Conservation (phyloP, 2,113 vertebrate species). For the Erpornis zantholeuca region DNA sequence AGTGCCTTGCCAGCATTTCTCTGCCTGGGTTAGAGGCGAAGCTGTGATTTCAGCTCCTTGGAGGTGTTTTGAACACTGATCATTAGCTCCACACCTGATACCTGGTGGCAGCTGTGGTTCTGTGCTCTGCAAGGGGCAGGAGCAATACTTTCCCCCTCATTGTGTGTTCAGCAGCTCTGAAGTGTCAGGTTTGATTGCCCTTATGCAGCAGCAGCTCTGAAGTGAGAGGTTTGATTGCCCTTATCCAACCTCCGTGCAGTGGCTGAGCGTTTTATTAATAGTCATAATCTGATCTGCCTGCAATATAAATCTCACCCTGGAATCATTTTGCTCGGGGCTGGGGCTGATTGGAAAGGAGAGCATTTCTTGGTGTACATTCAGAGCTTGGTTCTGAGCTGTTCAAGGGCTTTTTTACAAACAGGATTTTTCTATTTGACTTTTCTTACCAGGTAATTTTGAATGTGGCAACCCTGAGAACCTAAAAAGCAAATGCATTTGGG, state of each 20-base stretch:
- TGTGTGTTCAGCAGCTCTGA: not conserved
- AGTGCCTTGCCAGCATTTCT: conserved; percentile 37
- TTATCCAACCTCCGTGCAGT: not conserved
- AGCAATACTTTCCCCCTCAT: not conserved
- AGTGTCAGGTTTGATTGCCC: conserved; percentile 5
- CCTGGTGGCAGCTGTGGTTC: not conserved
- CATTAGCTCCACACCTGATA: not conserved
- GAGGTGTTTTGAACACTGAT: not conserved
- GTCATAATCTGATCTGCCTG: conserved; percentile 18
- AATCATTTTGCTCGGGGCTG: not conserved
- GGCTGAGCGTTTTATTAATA: conserved; percentile 25
- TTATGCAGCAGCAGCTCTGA: not conserved
- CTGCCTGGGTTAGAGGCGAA: not conserved
- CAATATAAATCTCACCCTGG: not conserved
- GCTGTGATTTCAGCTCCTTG: not conserved
- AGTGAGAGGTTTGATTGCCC: conserved; percentile 16
- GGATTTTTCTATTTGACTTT: not conserved
- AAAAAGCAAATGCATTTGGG: conserved; percentile 78
- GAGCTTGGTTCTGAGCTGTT: not conserved
- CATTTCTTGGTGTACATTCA: not conserved
- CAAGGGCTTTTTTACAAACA: not conserved
- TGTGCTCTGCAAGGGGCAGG: not conserved
- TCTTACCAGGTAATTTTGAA: conserved; percentile 77
- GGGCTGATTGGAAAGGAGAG: conserved; percentile 1
- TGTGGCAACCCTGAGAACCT: conserved; percentile 80